Percentiles rank a stretch among this genome's conserved stretches.
These are phyloP conservation scores for Hapalemur alaotrensis DNA, from an alignment of 2,797 vertebrate species.

Conservation along the genomic window DNA sequence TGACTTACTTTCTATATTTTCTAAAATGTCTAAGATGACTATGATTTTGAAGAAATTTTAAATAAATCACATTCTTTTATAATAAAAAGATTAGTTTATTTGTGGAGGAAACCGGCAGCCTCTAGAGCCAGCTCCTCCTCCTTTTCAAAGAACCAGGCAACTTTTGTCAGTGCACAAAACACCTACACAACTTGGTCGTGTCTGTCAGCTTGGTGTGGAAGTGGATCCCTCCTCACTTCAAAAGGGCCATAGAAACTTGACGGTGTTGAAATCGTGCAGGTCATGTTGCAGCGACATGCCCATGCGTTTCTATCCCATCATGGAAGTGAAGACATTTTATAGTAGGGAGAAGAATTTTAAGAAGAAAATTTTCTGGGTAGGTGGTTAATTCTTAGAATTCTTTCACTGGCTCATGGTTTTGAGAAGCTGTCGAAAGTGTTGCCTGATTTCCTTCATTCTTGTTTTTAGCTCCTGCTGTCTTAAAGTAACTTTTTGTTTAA, in stretches of 20 bases:
- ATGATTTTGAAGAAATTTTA: slow-evolving; percentile 19
- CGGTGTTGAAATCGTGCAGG: slow-evolving; percentile 44
- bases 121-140: background rate
- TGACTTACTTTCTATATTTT: slow-evolving; percentile 4
- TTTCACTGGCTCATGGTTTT: slow-evolving; percentile 25
- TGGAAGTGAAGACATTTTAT: slow-evolving; percentile 46
- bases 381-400: slow-evolving; percentile 74
- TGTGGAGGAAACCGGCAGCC: background rate
- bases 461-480: background rate
- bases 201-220: slow-evolving; percentile 49
- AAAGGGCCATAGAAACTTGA: slow-evolving; percentile 24
- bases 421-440: slow-evolving; percentile 15
- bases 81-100: slow-evolving; percentile 35
- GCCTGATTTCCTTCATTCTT: slow-evolving; percentile 46
- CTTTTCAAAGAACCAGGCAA: slow-evolving; percentile 54
- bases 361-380: slow-evolving; percentile 66
- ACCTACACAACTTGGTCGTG: slow-evolving; percentile 52
- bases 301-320: slow-evolving; percentile 22
- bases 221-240: slow-evolving; percentile 47
- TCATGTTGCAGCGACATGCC: slow-evolving; percentile 55
- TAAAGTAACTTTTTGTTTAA: background rate
- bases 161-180: slow-evolving; percentile 59
- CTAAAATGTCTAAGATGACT: slow-evolving; percentile 38
- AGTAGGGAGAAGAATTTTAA: slow-evolving; percentile 65
- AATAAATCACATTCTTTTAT: background rate